Evolutionary conservation across 2,888 invertebrate genomes (phyloP).

Genomic region (Acleris laterana): DNA sequence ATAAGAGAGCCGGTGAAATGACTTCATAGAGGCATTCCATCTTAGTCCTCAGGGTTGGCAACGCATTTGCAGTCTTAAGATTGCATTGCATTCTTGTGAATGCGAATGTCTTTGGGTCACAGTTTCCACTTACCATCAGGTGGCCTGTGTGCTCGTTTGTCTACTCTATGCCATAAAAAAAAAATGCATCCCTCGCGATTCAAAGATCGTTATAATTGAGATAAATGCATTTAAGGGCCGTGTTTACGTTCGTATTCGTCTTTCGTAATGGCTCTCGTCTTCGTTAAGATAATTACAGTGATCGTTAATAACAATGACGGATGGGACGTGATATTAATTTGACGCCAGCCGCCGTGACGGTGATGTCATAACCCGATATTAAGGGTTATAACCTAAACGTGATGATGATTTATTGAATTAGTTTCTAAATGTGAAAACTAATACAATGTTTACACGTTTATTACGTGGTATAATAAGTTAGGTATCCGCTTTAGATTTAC

Average conservation of each 20-base stretch:
- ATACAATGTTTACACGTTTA: not conserved
- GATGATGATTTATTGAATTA: constrained; percentile 28
- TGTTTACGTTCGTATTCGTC: constrained; percentile 60
- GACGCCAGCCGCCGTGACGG: constrained; percentile 57
- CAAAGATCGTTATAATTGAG: constrained; percentile 70
- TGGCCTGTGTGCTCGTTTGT: no score
- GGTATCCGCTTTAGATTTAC: no score
- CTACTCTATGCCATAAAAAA: no score
- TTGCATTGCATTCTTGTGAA: no score
- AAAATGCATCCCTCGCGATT: constrained; percentile 50
- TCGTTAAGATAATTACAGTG: constrained; percentile 67
- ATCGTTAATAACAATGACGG: constrained; percentile 72
- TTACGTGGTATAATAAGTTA: not conserved
- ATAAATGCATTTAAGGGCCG: constrained; percentile 55
- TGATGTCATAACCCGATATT: constrained; percentile 60
- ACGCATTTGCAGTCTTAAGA: no score
- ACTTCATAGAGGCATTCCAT: no score
- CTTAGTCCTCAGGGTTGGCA: no score
- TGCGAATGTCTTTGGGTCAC: no score
- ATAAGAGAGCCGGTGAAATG: no score
- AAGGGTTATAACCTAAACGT: constrained; percentile 42
- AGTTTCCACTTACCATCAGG: no score
- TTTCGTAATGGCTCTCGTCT: constrained; percentile 59
- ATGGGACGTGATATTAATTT: constrained; percentile 66
- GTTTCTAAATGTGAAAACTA: not conserved